Conservation (phyloP, 2,113 vertebrate species). For the Xiphias gladius region DNA sequence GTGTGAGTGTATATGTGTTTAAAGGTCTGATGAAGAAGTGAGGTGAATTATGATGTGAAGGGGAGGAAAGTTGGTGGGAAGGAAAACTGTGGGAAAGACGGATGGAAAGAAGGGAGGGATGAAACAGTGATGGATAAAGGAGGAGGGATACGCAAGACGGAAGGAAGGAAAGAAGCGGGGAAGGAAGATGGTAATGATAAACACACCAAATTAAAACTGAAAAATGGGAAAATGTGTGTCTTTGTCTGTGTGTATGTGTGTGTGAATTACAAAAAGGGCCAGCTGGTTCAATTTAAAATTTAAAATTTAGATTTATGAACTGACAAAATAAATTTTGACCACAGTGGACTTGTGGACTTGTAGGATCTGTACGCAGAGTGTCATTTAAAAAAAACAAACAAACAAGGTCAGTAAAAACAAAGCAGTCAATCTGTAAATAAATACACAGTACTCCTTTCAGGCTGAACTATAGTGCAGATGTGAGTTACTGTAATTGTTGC, state of each 20-base stretch:
- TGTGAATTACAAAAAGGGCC: constrained; percentile 3
- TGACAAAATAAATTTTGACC: constrained; percentile 12
- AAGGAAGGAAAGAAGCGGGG: constrained; percentile 15
- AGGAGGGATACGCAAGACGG: neutral
- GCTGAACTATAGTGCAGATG: constrained; percentile 52
- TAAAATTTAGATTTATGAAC: neutral
- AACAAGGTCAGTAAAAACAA: neutral
- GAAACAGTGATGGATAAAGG: constrained; percentile 7
- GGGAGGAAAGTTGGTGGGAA: constrained; percentile 5
- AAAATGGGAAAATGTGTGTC: neutral
- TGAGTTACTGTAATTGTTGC: constrained; percentile 39
- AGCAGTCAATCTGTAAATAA: constrained; percentile 20
- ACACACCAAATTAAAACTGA: neutral
- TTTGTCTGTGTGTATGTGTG: constrained; percentile 8
- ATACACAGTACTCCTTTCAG: constrained; percentile 14
- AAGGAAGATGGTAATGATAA: constrained; percentile 6
- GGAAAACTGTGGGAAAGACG: neutral
- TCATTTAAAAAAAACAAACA: neutral
- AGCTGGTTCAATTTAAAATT: too few species aligned
- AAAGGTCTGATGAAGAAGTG: constrained; percentile 1
- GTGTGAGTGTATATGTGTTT: neutral
- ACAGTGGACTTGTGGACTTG: neutral
- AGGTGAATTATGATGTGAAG: neutral
- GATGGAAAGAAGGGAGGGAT: neutral
- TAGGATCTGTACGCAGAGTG: neutral